A percentile compares a stretch with the other conserved stretches of the same genome.
These are phyloP conservation scores for Melanostoma mellinum DNA, from an alignment of 2,888 invertebrate species.

Conservation along the genomic window DNA sequence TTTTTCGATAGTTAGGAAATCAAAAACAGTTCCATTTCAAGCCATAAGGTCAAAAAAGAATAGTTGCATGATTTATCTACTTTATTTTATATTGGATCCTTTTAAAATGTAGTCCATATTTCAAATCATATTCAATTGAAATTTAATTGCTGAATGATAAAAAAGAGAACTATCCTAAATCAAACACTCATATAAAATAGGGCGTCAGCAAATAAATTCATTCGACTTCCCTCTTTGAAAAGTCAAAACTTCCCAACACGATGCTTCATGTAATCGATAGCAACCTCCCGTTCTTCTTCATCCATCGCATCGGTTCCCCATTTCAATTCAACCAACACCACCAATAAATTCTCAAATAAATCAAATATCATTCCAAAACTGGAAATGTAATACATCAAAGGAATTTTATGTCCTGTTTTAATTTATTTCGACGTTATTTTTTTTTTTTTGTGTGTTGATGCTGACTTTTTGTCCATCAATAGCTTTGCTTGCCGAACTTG, in stretches of 20 bases:
- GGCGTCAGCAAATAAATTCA: constrained; percentile 30
- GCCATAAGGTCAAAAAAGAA: too few species aligned
- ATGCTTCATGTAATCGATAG: constrained; percentile 56
- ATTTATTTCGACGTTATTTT: constrained; percentile 52
- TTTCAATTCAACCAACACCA: constrained; percentile 38
- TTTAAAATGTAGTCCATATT: constrained; percentile 20
- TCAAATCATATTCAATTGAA: constrained; percentile 27
- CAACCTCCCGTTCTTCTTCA: not conserved
- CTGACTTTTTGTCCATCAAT: constrained; percentile 29
- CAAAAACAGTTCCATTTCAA: too few species aligned
- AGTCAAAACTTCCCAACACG: constrained; percentile 20
- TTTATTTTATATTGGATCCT: constrained; percentile 14
- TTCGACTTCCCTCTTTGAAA: not conserved
- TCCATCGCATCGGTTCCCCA: not conserved
- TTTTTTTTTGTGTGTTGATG: constrained; percentile 6
- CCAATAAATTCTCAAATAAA: constrained; percentile 55
- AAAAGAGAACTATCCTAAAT: constrained; percentile 24
- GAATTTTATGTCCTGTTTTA: constrained; percentile 64
- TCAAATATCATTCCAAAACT: constrained; percentile 66
- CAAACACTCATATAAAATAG: constrained; percentile 28
- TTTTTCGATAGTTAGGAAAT: too few species aligned
- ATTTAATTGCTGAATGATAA: constrained; percentile 18
- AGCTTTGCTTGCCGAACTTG: constrained; percentile 29
- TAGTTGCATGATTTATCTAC: too few species aligned
- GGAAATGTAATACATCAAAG: constrained; percentile 64